phyloP scores from a whole-genome alignment of 2,888 invertebrate species.

The Drosophila merina region DNA sequence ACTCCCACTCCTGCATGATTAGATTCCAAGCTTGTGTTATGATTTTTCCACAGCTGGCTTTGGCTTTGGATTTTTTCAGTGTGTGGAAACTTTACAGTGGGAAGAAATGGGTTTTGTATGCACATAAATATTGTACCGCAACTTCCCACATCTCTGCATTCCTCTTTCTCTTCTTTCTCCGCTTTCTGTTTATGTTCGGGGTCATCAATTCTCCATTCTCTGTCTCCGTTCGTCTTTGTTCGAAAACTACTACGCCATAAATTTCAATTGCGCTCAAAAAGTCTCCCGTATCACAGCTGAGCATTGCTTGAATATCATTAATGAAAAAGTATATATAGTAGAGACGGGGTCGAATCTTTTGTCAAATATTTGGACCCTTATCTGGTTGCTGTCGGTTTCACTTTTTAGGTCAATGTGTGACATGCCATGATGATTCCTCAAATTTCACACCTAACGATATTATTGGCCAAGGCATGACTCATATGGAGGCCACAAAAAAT shows the following conservation, averaged over 20 bases:
- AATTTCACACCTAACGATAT: slow-evolving; percentile 39
- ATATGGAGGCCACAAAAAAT: slow-evolving; percentile 12
- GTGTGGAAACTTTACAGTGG: slow-evolving; percentile 54
- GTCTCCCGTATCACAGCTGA: slow-evolving; percentile 15
- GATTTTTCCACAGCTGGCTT: slow-evolving; percentile 36
- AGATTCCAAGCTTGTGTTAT: slow-evolving; percentile 42
- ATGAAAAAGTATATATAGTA: background rate
- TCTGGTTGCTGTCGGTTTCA: background rate
- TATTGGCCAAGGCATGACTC: slow-evolving; percentile 24
- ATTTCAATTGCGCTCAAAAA: slow-evolving; percentile 33
- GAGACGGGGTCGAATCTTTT: background rate
- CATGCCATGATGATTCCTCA: slow-evolving; percentile 40
- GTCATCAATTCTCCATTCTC: slow-evolving; percentile 50
- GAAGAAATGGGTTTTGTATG: slow-evolving; percentile 13
- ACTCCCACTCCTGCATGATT: slow-evolving; percentile 40
- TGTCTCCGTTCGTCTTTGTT: slow-evolving; percentile 48
- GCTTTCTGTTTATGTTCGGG: slow-evolving; percentile 40
- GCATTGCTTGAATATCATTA: slow-evolving; percentile 29
- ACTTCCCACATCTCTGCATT: slow-evolving; percentile 14
- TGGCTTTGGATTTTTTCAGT: slow-evolving; percentile 12
- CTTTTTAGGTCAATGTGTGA: slow-evolving; percentile 30
- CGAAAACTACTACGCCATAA: slow-evolving; percentile 38
- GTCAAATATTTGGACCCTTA: slow-evolving; percentile 24
- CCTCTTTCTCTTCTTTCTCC: slow-evolving; percentile 10
- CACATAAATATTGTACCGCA: background rate